Evolutionary conservation across 1,140 invertebrate species (phyloP).

Genomic region (Saccostrea echinata): DNA sequence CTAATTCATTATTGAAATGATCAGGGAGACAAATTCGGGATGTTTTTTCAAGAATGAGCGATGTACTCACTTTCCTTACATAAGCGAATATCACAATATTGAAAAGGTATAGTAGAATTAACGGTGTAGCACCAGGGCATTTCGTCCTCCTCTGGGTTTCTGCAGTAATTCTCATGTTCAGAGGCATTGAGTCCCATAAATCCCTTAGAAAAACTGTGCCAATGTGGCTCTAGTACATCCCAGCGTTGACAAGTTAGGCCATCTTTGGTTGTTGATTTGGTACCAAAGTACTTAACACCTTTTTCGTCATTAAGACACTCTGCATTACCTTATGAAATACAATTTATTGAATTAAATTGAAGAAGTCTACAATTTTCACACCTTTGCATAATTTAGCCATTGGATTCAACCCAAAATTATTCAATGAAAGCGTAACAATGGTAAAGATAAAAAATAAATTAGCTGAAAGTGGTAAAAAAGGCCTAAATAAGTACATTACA

Average conservation of each 20-base stretch:
- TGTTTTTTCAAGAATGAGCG: too few species aligned
- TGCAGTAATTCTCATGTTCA: too few species aligned
- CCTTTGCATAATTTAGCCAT: too few species aligned
- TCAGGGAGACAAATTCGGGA: not conserved
- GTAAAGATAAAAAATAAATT: too few species aligned
- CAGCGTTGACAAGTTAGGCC: not conserved
- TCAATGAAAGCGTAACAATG: too few species aligned
- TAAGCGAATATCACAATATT: not conserved
- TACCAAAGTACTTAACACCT: not conserved
- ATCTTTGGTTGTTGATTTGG: not conserved
- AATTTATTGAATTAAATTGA: not conserved
- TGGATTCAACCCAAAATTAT: too few species aligned
- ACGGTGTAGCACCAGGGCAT: constrained; percentile 2
- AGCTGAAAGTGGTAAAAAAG: not conserved
- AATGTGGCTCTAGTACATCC: too few species aligned
- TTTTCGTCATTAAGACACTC: not conserved
- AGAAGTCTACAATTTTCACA: too few species aligned
- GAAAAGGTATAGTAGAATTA: not conserved
- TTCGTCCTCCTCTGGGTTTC: not conserved
- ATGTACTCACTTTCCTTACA: too few species aligned
- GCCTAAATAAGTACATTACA: not conserved
- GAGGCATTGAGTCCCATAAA: too few species aligned
- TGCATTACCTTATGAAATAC: not conserved
- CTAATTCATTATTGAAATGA: too few species aligned
- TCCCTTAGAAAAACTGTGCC: too few species aligned